Percentiles rank a stretch among this genome's conserved stretches.
Conservation (phyloP, 2,113 vertebrate genomes). For the Plectropomus leopardus region DNA sequence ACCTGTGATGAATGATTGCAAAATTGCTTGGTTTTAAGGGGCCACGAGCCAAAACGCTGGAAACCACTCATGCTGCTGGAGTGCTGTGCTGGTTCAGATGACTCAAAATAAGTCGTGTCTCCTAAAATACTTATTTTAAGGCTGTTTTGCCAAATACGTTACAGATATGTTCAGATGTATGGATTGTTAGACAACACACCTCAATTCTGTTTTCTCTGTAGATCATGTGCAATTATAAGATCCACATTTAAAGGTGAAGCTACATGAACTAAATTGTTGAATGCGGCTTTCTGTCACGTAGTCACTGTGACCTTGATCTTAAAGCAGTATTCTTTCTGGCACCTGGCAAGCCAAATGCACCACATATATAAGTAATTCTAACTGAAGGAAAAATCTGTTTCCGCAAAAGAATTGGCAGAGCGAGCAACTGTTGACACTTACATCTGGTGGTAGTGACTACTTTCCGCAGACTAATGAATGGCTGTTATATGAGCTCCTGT, state of each 20-base stretch:
- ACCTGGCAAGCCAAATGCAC: neutral
- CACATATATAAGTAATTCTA: neutral
- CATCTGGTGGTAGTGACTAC: neutral
- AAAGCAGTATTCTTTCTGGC: neutral
- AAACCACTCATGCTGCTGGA: neutral
- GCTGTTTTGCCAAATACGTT: neutral
- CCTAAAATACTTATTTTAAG: neutral
- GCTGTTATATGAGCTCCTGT: conserved; percentile 18
- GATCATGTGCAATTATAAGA: neutral
- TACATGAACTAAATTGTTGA: neutral
- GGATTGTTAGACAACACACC: neutral
- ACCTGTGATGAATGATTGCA: neutral
- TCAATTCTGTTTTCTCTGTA: neutral
- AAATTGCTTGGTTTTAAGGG: neutral
- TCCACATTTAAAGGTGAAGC: neutral
- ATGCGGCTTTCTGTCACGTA: neutral
- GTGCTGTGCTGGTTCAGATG: neutral
- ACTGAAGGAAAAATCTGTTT: neutral
- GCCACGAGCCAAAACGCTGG: neutral
- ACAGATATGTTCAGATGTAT: neutral
- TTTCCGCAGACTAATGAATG: conserved; percentile 42
- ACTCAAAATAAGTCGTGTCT: neutral
- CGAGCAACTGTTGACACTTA: neutral
- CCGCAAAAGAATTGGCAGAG: neutral
- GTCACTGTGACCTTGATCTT: neutral